phyloP scores from a whole-genome alignment of 2,888 invertebrate species.

The Clostera curtula region DNA sequence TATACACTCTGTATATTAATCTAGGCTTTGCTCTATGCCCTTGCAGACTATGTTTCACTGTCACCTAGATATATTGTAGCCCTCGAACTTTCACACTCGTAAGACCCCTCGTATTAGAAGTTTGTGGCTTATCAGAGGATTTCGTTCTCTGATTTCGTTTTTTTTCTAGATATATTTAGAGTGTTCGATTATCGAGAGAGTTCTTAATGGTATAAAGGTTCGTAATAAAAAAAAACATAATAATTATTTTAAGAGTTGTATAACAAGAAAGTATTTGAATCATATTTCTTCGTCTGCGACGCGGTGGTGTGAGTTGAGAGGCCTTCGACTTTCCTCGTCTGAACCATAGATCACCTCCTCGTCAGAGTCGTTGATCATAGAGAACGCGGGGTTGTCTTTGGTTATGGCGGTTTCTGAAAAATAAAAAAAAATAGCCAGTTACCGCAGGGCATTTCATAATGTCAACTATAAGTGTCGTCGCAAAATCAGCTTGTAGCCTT shows the following conservation, averaged over 20 bases:
- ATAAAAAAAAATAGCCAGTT: constrained; percentile 11
- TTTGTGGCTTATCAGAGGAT: no score
- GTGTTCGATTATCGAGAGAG: no score
- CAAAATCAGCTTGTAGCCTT: no score
- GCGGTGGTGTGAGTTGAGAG: constrained; percentile 79
- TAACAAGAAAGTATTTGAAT: constrained; percentile 50
- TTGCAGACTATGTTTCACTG: no score
- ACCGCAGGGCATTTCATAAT: neutral
- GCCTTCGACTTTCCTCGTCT: constrained; percentile 89
- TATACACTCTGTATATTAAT: no score
- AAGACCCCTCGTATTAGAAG: no score
- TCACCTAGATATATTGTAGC: no score
- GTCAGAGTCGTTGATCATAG: constrained; percentile 98
- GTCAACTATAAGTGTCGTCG: neutral
- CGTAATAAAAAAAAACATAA: constrained; percentile 11
- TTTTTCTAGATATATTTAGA: no score
- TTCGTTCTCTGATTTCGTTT: no score
- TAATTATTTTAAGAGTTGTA: constrained; percentile 30
- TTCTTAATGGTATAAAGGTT: no score
- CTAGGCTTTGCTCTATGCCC: no score
- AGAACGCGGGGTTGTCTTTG: constrained; percentile 98
- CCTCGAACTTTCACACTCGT: no score
- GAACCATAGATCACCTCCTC: constrained; percentile 97
- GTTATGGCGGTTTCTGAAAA: constrained; percentile 91
- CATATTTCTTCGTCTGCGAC: constrained; percentile 75